phyloP scores from a whole-genome alignment of 2,888 invertebrate genomes.

The Eristalis arbustorum region DNA sequence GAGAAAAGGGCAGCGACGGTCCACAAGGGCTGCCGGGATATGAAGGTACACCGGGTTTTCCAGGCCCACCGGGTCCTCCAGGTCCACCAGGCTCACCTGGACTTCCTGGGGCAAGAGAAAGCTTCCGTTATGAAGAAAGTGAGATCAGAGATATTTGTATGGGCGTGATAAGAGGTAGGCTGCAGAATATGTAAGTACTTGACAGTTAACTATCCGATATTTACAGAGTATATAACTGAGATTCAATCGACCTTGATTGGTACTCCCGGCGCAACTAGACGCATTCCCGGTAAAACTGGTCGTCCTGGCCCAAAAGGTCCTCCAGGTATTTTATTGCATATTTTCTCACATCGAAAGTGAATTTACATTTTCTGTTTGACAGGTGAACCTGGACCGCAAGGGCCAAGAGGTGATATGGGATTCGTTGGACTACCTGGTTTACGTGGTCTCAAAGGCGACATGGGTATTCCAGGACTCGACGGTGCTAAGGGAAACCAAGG shows the following conservation, averaged over 20 bases:
- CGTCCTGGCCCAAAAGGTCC: slow-evolving; percentile 82
- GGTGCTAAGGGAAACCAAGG: slow-evolving; percentile 89
- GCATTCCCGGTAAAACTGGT: slow-evolving; percentile 86
- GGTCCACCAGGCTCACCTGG: slow-evolving; percentile 80
- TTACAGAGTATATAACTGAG: slow-evolving; percentile 87
- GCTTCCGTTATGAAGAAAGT: slow-evolving; percentile 79
- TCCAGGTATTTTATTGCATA: slow-evolving; percentile 81
- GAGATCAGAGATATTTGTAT: slow-evolving; percentile 91
- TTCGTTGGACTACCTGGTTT: slow-evolving; percentile 87
- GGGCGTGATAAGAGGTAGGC: slow-evolving; percentile 87
- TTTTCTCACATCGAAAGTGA: too few species aligned
- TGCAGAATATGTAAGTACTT: slow-evolving; percentile 19
- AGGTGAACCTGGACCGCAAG: slow-evolving; percentile 83
- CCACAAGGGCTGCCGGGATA: slow-evolving; percentile 74
- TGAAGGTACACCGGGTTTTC: slow-evolving; percentile 79
- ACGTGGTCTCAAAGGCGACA: slow-evolving; percentile 82
- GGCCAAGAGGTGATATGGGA: slow-evolving; percentile 85
- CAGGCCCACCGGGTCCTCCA: slow-evolving; percentile 73
- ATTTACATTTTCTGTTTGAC: not conserved
- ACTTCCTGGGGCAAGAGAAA: slow-evolving; percentile 36
- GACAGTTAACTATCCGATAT: not conserved
- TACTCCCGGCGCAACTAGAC: slow-evolving; percentile 85
- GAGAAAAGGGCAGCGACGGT: not conserved
- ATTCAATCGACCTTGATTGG: slow-evolving; percentile 83
- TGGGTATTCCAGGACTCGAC: slow-evolving; percentile 82